Evolutionary conservation across 2,888 invertebrate species (phyloP), one percentile per base, ranked within the genome.

Genomic region (Xanthorhoe designata): DNA sequence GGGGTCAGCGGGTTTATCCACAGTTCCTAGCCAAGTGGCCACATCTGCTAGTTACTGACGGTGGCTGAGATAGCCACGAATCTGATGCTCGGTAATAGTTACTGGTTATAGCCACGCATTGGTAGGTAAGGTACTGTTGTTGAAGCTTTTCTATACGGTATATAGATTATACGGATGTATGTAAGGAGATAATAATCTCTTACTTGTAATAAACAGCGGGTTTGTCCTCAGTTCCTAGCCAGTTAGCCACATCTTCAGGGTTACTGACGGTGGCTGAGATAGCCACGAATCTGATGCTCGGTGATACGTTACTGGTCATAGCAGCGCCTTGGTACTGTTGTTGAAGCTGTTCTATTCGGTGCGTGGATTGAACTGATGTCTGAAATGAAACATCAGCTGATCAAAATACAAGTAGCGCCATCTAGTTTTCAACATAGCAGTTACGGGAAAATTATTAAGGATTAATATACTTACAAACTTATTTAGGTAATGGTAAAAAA

Each of bases 31-130:
- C 97, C 97, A 97, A 45, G 93, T 88, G 0, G 96, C 95, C 19
- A 97, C 94, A 81, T 97, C 97, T 74, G 95, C 95, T 32, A 96
- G 80, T 97, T 97, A 53, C 96, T 95, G 66, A 97, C 95, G 0
- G 97, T 97, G 1, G 97, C 97, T 0, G 97, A 97, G 0, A 96
- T 95, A 0, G 97, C 97, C 7, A 97, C 87, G 82, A 97, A 96
- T 77, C 97, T 84, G 35, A 95, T 92, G 56, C 83, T 80, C 17
- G 89, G 89, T 0, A 78, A 38, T 0, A 71, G 66, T 72, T 76
- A 15, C 61, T 68, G 0, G 68, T 61, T 8, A 57, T 52, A 15
- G 70, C 69, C 19, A 69, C 69, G 1, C 80, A 82, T 65, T 83
- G 78, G 17, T n/a, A n/a, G n/a, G n/a, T n/a, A n/a, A n/a, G n/a